Evolutionary conservation across 2,888 invertebrate species (phyloP), one percentile per base, ranked within the genome.

Genomic region (Leptogaster cylindrica): DNA sequence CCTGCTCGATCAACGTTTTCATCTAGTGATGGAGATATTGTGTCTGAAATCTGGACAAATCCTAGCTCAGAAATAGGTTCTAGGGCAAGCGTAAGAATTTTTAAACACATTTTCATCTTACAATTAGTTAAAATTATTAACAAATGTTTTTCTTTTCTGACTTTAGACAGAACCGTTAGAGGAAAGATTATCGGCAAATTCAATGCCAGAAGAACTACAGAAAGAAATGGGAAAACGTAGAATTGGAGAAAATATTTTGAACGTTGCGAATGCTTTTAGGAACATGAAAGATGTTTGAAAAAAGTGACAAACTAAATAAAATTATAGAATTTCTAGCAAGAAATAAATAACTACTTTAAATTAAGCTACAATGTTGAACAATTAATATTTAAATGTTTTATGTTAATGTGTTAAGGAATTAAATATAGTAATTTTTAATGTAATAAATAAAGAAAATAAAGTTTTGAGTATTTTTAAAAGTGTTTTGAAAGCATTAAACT

Each of bases 1-100:
- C 89, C 90, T 36, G 89, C 90, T 14, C 83, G 91, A 50, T 87
- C 92, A 12, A 86, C 90, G 0, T 87, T 90, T 75, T 89, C 91
- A 0, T 87, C 88, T 1, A 79, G 80, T 65, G 75, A 72, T 39
- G 70, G 71, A 28, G 79, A 78, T 2, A 76, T 76, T 1, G 76
- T 76, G 61, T 79, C 85, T 1, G 87, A 88, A 77, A 87, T 91
- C 73, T 92, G 92, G 92, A 90, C 87, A 55, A 91, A 90, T 79
- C 88, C 89, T 0, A 74, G 74, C 81, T 36, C 25, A 31, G 46
- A 33, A 10, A 10, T 4, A 8, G 41, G 39, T 3, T 16, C n/a
- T 36, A 20, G 48, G 14, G 64, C 23, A 12, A 48, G 48, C 14
- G 39, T 41, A 66, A 44, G 31, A 46, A 20, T 3, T 27, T 6